Conservation (phyloP, 2,888 invertebrate genomes). For the Xylocampa areola region DNA sequence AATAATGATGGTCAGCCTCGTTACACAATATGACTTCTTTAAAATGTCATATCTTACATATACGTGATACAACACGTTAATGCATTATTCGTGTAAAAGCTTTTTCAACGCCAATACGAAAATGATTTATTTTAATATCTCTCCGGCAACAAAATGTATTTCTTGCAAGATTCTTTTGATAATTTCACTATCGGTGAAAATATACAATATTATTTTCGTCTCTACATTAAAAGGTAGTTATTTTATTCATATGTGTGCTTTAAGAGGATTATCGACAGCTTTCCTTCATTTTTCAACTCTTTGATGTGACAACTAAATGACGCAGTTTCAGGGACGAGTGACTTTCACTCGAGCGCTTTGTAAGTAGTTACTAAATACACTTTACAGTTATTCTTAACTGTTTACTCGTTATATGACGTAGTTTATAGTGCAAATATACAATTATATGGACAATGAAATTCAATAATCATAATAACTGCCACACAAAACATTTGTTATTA, state of each 20-base stretch:
- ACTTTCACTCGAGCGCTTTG: conserved; percentile 8
- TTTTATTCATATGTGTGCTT: conserved; percentile 26
- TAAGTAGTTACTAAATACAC: no score
- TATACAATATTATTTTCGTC: conserved; percentile 11
- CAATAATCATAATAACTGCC: conserved; percentile 46
- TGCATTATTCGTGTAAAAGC: conserved; percentile 80
- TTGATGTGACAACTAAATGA: conserved; percentile 33
- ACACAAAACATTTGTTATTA: conserved; percentile 40
- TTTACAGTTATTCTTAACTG: no score
- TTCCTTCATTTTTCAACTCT: conserved; percentile 8
- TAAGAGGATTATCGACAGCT: conserved; percentile 6
- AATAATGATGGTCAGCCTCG: conserved; percentile 69
- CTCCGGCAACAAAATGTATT: conserved; percentile 29
- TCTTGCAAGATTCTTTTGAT: conserved; percentile 10
- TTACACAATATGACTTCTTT: conserved; percentile 68
- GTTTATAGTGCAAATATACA: background rate
- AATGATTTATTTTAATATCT: conserved; percentile 72
- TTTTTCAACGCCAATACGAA: conserved; percentile 71
- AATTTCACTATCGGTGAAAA: conserved; percentile 15
- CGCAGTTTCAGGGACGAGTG: conserved; percentile 10
- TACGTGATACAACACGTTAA: conserved; percentile 69
- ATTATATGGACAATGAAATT: conserved; percentile 38
- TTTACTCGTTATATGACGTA: no score
- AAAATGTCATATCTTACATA: conserved; percentile 58
- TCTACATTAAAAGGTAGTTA: conserved; percentile 17